These are phyloP conservation scores for Contarinia nasturtii DNA, from an alignment of 1,140 invertebrate genomes.

Conservation along the genomic window DNA sequence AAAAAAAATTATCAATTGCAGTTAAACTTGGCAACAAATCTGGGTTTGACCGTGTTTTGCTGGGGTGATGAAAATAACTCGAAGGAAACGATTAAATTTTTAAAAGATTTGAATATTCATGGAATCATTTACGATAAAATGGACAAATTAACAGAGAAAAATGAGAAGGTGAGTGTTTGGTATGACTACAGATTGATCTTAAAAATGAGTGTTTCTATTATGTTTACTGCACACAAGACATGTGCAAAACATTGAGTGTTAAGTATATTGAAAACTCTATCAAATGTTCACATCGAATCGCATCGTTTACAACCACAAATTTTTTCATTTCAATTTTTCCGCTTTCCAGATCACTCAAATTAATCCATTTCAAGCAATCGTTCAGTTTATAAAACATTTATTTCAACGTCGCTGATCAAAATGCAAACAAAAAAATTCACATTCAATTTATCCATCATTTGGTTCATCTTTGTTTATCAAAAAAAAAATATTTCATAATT, in stretches of 20 bases:
- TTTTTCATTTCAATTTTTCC: too few species aligned
- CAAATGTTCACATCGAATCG: too few species aligned
- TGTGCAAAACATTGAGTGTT: background rate
- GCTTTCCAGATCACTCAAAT: too few species aligned
- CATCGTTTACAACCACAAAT: too few species aligned
- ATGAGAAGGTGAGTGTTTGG: constrained; percentile 51
- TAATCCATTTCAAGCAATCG: too few species aligned
- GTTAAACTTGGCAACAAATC: constrained; percentile 54
- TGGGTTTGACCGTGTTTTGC: constrained; percentile 74
- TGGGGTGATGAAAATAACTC: constrained; percentile 94
- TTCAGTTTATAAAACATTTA: too few species aligned
- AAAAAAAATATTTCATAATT: background rate
- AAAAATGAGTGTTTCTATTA: background rate
- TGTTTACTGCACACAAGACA: background rate
- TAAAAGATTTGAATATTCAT: constrained; percentile 75
- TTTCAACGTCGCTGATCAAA: too few species aligned
- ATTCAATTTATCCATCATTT: background rate
- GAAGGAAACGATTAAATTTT: constrained; percentile 60
- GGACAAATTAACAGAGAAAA: constrained; percentile 56
- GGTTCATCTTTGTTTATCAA: background rate
- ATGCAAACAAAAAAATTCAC: background rate
- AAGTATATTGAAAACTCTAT: background rate
- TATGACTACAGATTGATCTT: too few species aligned
- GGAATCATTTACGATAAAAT: constrained; percentile 89
- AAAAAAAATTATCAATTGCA: constrained; percentile 8